Evolutionary conservation across 2,888 invertebrate genomes (phyloP), one percentile per base, ranked within the genome.

Genomic region (Allophyes oxyacanthae): DNA sequence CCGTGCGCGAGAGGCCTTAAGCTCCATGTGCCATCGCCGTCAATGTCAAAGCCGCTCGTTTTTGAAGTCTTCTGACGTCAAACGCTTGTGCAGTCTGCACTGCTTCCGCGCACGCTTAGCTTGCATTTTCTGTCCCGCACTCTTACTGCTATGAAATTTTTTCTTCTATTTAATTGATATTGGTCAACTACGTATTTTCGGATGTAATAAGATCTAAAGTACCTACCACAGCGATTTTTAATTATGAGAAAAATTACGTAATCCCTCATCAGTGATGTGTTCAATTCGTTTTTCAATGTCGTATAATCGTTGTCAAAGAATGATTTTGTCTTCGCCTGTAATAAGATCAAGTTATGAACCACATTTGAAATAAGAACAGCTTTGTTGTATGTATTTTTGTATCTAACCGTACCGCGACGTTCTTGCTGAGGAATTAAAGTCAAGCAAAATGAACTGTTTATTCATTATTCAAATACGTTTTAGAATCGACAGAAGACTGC

Each of bases 401-500:
- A 5, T 25, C 6, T 25, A 25, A 25, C 6, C 3, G 3, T 3
- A 5, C 3, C 25, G 6, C 25, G 28, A 6, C 28, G 28, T 28
- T 8, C 1, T 6, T 28, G 7, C 28, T 4, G 6, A 28, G 28
- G 28, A 6, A 28, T 6, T 28, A 28, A 28, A 28, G 28, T 6
- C 28, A 28, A 28, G 1, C 8, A 28, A 28, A 28, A 6, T 28
- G 28, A 20, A 4, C 2, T 20, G 4, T 20, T 4, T 20, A 20
- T 20, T 3, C 20, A 20, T 20, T 20, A 20, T 28, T 28, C 5
- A 28, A 28, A 28, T 28, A 8, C 7, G 38, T 48, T 66, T 0
- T 46, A 64, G 66, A 43, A 43, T 13, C 33, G 15, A 48, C 44
- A 20, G 9, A n/a, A 43, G 72, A 90, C 62, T 97, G 97, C 79